These are phyloP conservation scores for Drosophila kikkawai DNA, from an alignment of 1,140 invertebrate genomes.

Conservation along the genomic window DNA sequence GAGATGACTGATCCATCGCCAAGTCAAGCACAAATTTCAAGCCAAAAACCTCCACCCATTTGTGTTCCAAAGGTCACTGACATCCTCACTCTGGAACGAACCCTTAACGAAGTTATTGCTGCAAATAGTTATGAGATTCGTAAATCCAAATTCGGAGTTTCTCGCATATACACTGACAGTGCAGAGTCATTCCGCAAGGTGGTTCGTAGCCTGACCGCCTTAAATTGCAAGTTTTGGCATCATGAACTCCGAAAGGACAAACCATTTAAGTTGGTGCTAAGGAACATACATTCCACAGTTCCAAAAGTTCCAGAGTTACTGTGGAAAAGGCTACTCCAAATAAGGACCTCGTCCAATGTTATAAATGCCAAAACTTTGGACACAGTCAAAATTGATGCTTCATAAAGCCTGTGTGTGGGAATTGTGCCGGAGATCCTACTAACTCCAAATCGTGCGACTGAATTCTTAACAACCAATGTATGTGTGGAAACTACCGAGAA, in stretches of 20 bases:
- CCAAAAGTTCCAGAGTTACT: slow-evolving; percentile 12
- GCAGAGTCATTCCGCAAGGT: slow-evolving; percentile 6
- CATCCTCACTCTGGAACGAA: slow-evolving; percentile 7
- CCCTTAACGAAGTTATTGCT: neutral
- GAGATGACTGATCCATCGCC: neutral
- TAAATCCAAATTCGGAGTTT: slow-evolving; percentile 11
- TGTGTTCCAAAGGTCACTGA: slow-evolving; percentile 4
- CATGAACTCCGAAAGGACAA: slow-evolving; percentile 26
- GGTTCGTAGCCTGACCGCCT: slow-evolving; percentile 9
- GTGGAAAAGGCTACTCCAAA: slow-evolving; percentile 11
- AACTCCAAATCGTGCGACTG: slow-evolving; percentile 4
- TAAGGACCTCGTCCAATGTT: slow-evolving; percentile 24
- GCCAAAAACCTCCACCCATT: slow-evolving; percentile 2
- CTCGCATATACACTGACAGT: slow-evolving; percentile 9
- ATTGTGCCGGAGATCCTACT: slow-evolving; percentile 18
- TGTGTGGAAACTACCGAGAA: slow-evolving; percentile 5
- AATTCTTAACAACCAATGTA: neutral
- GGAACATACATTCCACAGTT: slow-evolving; percentile 26
- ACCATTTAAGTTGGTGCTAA: slow-evolving; percentile 14
- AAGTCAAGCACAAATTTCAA: neutral
- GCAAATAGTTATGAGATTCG: neutral
- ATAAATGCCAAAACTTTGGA: slow-evolving; percentile 20
- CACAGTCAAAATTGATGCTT: slow-evolving; percentile 28
- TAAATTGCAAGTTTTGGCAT: slow-evolving; percentile 38
- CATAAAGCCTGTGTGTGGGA: slow-evolving; percentile 27